These are phyloP conservation scores for Alloplasta piceator DNA, from an alignment of 2,888 invertebrate genomes.

Conservation along the genomic window DNA sequence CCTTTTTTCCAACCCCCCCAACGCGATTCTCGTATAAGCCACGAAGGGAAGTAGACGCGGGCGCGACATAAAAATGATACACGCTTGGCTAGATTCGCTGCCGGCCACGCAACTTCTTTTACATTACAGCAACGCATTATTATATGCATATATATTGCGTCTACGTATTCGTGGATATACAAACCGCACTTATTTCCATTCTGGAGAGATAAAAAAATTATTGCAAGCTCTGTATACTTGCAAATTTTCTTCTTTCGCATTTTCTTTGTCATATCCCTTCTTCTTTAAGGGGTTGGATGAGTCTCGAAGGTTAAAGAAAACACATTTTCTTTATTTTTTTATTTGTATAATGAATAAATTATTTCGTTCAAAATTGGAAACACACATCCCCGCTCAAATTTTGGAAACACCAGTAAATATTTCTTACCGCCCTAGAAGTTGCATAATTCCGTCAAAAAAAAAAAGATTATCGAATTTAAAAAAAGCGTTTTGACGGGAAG, in stretches of 20 bases:
- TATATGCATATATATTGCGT: slow-evolving; percentile 20
- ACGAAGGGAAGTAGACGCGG: slow-evolving; percentile 72
- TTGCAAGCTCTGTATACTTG: slow-evolving; percentile 45
- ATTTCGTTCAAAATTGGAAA: too few relatives aligned
- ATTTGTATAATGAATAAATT: too few relatives aligned
- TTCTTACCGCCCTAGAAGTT: too few relatives aligned
- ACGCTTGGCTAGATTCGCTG: slow-evolving; percentile 64
- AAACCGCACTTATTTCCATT: slow-evolving; percentile 49
- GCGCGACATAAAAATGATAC: slow-evolving; percentile 72
- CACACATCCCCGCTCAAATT: too few relatives aligned
- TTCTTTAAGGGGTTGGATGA: neutral
- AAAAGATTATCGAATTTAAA: too few relatives aligned
- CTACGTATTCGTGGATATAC: too few relatives aligned
- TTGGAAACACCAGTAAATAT: too few relatives aligned
- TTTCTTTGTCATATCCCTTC: slow-evolving; percentile 11
- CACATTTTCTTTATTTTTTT: too few relatives aligned
- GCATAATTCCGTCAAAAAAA: too few relatives aligned
- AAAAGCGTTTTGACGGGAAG: too few relatives aligned
- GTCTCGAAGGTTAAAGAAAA: too few relatives aligned
- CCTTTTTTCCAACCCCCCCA: slow-evolving; percentile 21
- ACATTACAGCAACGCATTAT: slow-evolving; percentile 42
- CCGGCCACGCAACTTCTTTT: slow-evolving; percentile 47
- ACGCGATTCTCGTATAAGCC: slow-evolving; percentile 5
- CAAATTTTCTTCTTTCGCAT: slow-evolving; percentile 46
- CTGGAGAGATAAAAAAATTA: slow-evolving; percentile 33